Percentiles rank a stretch among this genome's conserved stretches.
phyloP scores from a whole-genome alignment of 2,888 invertebrate species.

The Drosophila quasianomalipes region DNA sequence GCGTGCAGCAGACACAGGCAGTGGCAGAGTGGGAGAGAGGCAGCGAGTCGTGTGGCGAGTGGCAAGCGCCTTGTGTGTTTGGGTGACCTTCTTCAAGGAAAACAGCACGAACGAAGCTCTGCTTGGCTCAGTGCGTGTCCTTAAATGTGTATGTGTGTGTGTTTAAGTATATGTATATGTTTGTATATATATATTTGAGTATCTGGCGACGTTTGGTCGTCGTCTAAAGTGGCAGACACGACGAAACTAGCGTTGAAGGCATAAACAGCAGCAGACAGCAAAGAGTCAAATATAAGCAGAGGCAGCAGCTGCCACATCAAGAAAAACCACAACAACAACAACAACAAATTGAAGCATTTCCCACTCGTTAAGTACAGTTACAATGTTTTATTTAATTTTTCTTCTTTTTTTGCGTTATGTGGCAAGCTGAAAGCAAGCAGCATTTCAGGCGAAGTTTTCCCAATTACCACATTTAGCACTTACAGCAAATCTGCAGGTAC shows the following conservation, averaged over 20 bases:
- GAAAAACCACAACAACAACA: constrained; percentile 8
- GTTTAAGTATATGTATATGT: constrained; percentile 9
- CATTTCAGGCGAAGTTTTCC: constrained; percentile 12
- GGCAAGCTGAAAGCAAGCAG: constrained; percentile 27
- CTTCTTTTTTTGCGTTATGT: constrained; percentile 50
- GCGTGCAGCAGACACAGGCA: background rate
- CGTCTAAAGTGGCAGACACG: constrained; percentile 33
- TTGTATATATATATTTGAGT: constrained; percentile 6
- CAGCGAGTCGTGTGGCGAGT: background rate
- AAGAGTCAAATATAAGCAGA: constrained; percentile 15
- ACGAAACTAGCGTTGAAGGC: constrained; percentile 48
- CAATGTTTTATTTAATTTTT: constrained; percentile 21
- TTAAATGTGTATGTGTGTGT: constrained; percentile 1
- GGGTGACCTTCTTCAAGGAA: constrained; percentile 74
- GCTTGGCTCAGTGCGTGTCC: constrained; percentile 31
- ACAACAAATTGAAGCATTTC: constrained; percentile 19
- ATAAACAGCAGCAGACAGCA: constrained; percentile 39
- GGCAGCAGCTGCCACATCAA: constrained; percentile 22
- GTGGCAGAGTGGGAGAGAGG: background rate
- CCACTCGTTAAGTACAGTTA: constrained; percentile 50
- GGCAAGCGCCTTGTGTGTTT: constrained; percentile 11
- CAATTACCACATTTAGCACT: constrained; percentile 15
- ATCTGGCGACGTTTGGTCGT: constrained; percentile 50
- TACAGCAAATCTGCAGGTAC: constrained; percentile 20
- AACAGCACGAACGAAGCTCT: constrained; percentile 44